phyloP scores from a whole-genome alignment of 2,797 vertebrate species.

The Botia almorhae region DNA sequence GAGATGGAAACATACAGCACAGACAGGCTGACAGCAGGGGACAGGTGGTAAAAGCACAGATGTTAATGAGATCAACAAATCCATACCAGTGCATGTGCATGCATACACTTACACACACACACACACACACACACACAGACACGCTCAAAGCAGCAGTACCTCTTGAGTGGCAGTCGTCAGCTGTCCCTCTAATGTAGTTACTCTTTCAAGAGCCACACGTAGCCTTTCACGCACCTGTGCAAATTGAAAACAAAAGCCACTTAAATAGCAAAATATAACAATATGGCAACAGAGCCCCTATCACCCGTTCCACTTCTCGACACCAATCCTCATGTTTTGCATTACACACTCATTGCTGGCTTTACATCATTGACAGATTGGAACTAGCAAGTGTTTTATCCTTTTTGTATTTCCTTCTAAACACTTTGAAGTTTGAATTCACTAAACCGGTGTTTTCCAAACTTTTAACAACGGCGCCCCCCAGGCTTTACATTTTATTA shows the following conservation, averaged over 20 bases:
- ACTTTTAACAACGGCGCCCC: no score
- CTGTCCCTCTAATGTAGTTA: constrained; percentile 91
- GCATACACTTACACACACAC: constrained; percentile 10
- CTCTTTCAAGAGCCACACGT: constrained; percentile 89
- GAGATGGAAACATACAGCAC: constrained; percentile 17
- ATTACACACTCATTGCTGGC: background rate
- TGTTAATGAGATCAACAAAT: constrained; percentile 36
- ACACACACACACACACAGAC: constrained; percentile 11
- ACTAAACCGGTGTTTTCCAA: background rate
- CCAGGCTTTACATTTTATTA: no score
- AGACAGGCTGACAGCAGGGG: constrained; percentile 8
- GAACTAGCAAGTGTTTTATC: constrained; percentile 3
- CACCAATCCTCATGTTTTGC: background rate
- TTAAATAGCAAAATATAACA: constrained; percentile 6
- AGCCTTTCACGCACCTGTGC: constrained; percentile 91
- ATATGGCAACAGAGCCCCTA: background rate
- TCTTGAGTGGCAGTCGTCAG: constrained; percentile 87
- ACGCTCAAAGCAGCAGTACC: constrained; percentile 70
- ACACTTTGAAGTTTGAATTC: background rate
- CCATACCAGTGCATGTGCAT: constrained; percentile 15
- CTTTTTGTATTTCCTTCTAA: background rate
- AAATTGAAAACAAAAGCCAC: constrained; percentile 35
- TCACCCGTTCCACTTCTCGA: background rate
- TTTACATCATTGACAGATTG: background rate
- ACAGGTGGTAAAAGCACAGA: constrained; percentile 26